Evolutionary conservation across 2,113 vertebrate genomes (phyloP).

Genomic region (Takifugu bimaculatus): DNA sequence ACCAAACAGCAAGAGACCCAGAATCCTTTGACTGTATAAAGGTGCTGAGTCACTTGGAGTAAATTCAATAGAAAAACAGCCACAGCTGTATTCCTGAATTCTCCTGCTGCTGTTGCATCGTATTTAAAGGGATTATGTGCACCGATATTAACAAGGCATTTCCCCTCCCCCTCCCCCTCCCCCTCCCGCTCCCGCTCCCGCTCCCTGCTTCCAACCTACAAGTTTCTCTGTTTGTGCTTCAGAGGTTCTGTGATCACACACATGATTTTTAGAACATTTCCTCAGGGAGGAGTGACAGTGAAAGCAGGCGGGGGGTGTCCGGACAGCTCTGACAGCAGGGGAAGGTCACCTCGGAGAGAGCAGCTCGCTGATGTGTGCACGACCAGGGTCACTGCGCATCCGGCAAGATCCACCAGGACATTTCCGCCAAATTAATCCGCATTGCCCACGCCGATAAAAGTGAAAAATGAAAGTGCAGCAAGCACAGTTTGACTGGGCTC

Average conservation of each 20-base stretch:
- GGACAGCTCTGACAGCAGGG: conserved; percentile 34
- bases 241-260: conserved; percentile 27
- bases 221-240: conserved; percentile 1
- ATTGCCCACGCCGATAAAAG: not conserved
- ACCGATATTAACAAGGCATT: no score
- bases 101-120: no score
- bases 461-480: not conserved
- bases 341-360: conserved; percentile 24
- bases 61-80: no score
- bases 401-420: conserved; percentile 11
- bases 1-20: conserved; percentile 32
- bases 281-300: conserved; percentile 23
- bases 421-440: conserved; percentile 21
- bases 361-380: conserved; percentile 20
- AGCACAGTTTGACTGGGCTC: no score
- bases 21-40: conserved; percentile 63
- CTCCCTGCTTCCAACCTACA: no score
- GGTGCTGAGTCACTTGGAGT: conserved; percentile 7
- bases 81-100: no score
- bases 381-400: not conserved
- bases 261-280: conserved; percentile 44
- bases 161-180: no score
- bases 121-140: not conserved
- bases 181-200: no score
- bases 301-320: conserved; percentile 14